Evolutionary conservation across 2,797 vertebrate species (phyloP), one percentile per base, ranked within the genome.

Genomic region (Natrix natrix): DNA sequence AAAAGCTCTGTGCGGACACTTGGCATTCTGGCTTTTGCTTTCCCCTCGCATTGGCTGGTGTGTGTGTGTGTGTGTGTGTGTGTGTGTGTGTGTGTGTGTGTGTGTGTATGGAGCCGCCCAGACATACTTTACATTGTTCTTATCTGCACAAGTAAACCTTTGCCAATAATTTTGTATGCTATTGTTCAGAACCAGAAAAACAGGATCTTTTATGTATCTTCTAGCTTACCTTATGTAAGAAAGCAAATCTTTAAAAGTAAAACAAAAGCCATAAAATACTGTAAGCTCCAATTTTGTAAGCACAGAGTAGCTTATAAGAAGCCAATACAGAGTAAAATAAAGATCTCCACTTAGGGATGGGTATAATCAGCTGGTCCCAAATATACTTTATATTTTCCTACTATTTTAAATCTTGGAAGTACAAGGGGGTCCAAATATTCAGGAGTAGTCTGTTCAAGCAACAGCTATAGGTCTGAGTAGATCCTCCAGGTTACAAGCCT

Each of bases 121-220:
- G 93, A 88, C 88, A 95, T 95, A 92, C 95, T 95, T 94, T 94
- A 20, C 57, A 86, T 96, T 96, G 96, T 96, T 90, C 92, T 93
- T 92, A 69, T 94, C 74, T 94, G 94, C 93, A 94, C 93, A 93
- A 94, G 94, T 74, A 60, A 56, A n/a, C 91, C 55, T 59, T 60
- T 94, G 94, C 92, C 88, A 89, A 92, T 69, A 37, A 91, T n/a
- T 56, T 26, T 95, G 61, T 66, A 48, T 92, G 95, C 91, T 93
- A 94, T 93, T 87, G 92, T 57, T 69, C 88, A 92, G 92, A 95
- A 91, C 74, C 93, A 94, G 93, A 89, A 91, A 93, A 91, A 66
- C 90, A 66, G 89, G 87, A 59, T 88, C 4, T 91, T 83, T 57
- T 86, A 74, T 56, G 86, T 28, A 28, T 87, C 56, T 93, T 32